Base-by-base conservation (phyloP, 2,797 vertebrate genomes). In the Malacoraja senta region DNA sequence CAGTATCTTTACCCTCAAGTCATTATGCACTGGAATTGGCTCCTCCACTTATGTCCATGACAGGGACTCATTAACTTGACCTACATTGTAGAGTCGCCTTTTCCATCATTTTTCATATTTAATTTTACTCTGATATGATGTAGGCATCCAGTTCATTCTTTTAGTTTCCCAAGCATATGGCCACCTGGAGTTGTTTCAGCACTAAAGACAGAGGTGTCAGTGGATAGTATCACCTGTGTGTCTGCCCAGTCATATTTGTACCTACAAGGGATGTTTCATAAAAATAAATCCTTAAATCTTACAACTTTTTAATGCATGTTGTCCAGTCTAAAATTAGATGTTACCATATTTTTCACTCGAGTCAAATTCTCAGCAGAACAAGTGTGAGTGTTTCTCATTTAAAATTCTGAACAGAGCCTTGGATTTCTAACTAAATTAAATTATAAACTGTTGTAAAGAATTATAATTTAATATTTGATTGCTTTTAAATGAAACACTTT, bases 351-450 rank as follows among this genome's bases (percentile, higher is more conserved):
- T 90, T 90, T 68, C 38, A 74, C 1, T 91, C 29, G 68, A 38
- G 72, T 92, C 90, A 74, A 92, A 92, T 92, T 92, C 38, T 92
- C 7, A 76, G 90, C 90, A 44, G 26, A 92, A 92, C 38, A n/a
- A 1, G 29, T 92, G n/a, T 35, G 79, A 81, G 24, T 92, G 24
- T 29, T 76, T 92, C 90, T 91, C 38, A 74, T 13, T 74, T 74
- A 74, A 90, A 72, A 15, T 91, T 53, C 68, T 72, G 35, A 74
- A 29, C 35, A 53, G 29, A 13, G 29, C 84, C 4, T 35, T 2
- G 19, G 68, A 65, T 35, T 91, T 68, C 9, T n/a, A 72, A 6
- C 38, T 44, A 72, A 90, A 90, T 29, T 38, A 90, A 24, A 32
- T 65, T n/a, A 44, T 7, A 81, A 61, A 71, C 19, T 71, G 35